Percentiles rank a stretch among this genome's conserved stretches.
Conservation (phyloP, 2,888 invertebrate genomes). For the Hanleya hanleyi region DNA sequence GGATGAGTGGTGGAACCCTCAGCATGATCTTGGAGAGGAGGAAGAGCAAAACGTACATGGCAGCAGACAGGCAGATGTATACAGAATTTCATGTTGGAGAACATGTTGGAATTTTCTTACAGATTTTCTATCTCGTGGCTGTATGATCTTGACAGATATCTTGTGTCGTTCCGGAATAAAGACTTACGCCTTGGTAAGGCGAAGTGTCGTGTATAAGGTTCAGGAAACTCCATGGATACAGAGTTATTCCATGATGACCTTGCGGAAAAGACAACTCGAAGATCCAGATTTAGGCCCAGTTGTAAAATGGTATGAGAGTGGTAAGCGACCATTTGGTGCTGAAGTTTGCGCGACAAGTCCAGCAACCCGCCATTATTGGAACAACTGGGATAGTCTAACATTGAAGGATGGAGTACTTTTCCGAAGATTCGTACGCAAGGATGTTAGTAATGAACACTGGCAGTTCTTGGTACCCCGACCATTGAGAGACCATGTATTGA, state of each 20-base stretch:
- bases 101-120: no score
- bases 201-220: no score
- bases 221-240: no score
- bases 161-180: no score
- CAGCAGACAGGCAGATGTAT: no score
- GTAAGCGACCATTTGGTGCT: neutral
- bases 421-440: neutral
- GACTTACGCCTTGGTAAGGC: no score
- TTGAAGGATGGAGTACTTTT: neutral
- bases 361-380: neutral
- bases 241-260: neutral
- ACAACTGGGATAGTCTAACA: constrained; percentile 2
- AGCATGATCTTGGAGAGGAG: no score
- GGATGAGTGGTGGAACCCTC: no score
- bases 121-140: no score
- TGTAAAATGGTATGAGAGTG: constrained; percentile 7
- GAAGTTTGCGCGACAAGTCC: neutral
- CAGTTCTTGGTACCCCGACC: constrained; percentile 3
- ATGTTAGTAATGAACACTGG: neutral
- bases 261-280: neutral
- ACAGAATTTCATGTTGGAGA: no score
- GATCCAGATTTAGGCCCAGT: constrained; percentile 3
- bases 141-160: no score
- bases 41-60: no score
- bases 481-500: neutral